Evolutionary conservation across 2,888 invertebrate genomes (phyloP), one percentile per base, ranked within the genome.

Genomic region (Ectemnius continuus): DNA sequence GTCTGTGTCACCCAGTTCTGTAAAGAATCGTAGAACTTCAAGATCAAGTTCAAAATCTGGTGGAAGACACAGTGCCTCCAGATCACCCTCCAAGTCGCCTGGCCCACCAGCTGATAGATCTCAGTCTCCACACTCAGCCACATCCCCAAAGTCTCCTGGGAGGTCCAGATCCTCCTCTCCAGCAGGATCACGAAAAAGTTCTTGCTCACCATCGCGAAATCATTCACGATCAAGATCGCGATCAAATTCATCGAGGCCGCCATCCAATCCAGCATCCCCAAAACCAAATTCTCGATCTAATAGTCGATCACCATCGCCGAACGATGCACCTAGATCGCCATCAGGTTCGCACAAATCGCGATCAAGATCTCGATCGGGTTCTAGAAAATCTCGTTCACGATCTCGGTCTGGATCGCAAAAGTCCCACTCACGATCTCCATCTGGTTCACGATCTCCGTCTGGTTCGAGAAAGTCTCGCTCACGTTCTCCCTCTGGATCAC

Each of bases 381-480:
- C 83, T 2, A 77, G 79, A 66, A 76, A 70, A 66, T 82, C 86
- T 58, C 67, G 84, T 77, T 79, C 86, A 68, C 67, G 76, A 62
- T 70, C 73, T 0, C 75, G 72, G 14, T 61, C 69, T 46, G 57
- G 82, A 23, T 85, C 88, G 13, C 81, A 79, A 1, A 76, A 79
- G 47, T 75, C 76, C 45, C 83, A 83, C 61, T 87, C 88, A 1
- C 78, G 85, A 23, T 88, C 89, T n/a, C 79, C 73, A 73, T 86
- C 88, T 36, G 66, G 78, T 36, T 90, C 89, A 58, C 79, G 82
- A 61, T 84, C 82, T 14, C 78, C 76, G n/a, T 85, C 86, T 13
- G 69, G 79, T 20, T 83, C 84, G 0, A 63, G 79, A 36, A 76
- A 76, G 63, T 85, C 88, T 36, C 76, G 83, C 8, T 84, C 84